These are phyloP conservation scores for Netelia inedita DNA, from an alignment of 2,888 invertebrate species.

Conservation along the genomic window DNA sequence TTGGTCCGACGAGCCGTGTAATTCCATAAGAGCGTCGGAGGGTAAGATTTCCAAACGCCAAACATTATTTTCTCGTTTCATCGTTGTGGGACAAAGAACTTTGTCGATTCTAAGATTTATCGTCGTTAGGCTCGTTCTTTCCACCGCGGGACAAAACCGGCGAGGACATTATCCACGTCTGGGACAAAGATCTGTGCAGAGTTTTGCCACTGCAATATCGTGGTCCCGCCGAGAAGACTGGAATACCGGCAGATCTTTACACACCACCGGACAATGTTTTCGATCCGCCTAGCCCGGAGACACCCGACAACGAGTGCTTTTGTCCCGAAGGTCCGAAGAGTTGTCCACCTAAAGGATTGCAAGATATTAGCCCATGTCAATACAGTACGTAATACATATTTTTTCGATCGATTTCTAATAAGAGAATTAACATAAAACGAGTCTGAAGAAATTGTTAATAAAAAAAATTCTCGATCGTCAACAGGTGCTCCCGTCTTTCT, in stretches of 20 bases:
- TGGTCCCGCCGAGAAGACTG: constrained; percentile 89
- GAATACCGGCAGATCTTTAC: constrained; percentile 91
- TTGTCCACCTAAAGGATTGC: constrained; percentile 91
- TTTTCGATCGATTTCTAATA: neutral
- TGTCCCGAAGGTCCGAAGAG: constrained; percentile 89
- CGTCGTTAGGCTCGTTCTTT: constrained; percentile 90
- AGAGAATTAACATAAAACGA: neutral
- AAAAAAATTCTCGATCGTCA: no score
- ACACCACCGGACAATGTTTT: constrained; percentile 90
- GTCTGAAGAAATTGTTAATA: no score
- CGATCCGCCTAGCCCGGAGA: constrained; percentile 85
- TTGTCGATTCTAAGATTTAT: constrained; percentile 4
- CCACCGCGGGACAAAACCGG: constrained; percentile 89
- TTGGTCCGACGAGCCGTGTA: constrained; percentile 92
- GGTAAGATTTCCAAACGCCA: constrained; percentile 76
- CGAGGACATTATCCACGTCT: constrained; percentile 90
- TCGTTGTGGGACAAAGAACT: neutral
- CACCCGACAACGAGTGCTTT: constrained; percentile 90
- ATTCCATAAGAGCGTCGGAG: constrained; percentile 86
- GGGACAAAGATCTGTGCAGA: constrained; percentile 95
- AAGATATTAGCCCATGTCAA: constrained; percentile 95
- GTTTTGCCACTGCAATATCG: constrained; percentile 91
- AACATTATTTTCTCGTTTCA: neutral
- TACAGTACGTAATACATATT: constrained; percentile 88
- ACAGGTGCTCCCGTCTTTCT: constrained; percentile 94